Percentiles rank a stretch among this genome's conserved stretches.
phyloP scores from a whole-genome alignment of 2,113 vertebrate species.

The Macquaria ambigua region DNA sequence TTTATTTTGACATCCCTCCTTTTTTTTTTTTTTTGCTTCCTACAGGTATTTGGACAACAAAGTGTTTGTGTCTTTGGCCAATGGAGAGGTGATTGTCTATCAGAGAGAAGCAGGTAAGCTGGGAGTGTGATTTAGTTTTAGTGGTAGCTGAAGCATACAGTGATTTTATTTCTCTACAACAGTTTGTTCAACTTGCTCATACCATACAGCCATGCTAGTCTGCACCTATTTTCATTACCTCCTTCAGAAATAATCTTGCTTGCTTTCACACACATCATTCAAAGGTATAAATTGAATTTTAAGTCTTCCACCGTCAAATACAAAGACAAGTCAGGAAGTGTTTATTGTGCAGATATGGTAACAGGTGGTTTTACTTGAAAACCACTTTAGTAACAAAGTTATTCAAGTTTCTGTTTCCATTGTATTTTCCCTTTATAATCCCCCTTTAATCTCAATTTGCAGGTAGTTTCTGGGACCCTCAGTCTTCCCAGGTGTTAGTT shows the following conservation, averaged over 20 bases:
- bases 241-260: neutral
- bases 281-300: neutral
- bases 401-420: neutral
- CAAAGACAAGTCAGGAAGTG: neutral
- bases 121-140: neutral
- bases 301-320: neutral
- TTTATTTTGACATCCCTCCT: neutral
- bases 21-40: neutral
- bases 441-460: conserved; percentile 22
- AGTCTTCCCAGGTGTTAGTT: conserved; percentile 91
- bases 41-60: conserved; percentile 95
- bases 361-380: neutral
- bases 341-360: too few relatives aligned
- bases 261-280: neutral
- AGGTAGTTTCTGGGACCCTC: conserved; percentile 99
- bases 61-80: conserved; percentile 96
- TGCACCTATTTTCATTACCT: neutral
- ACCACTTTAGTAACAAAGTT: neutral
- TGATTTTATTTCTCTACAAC: neutral
- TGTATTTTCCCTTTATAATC: neutral
- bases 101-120: conserved; percentile 95
- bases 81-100: conserved; percentile 94
- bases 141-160: too few relatives aligned
- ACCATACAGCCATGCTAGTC: neutral
- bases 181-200: neutral